Percentiles rank a stretch among this genome's conserved stretches.
Evolutionary conservation across 2,797 vertebrate species (phyloP).

Genomic region (Delichon dasypus): DNA sequence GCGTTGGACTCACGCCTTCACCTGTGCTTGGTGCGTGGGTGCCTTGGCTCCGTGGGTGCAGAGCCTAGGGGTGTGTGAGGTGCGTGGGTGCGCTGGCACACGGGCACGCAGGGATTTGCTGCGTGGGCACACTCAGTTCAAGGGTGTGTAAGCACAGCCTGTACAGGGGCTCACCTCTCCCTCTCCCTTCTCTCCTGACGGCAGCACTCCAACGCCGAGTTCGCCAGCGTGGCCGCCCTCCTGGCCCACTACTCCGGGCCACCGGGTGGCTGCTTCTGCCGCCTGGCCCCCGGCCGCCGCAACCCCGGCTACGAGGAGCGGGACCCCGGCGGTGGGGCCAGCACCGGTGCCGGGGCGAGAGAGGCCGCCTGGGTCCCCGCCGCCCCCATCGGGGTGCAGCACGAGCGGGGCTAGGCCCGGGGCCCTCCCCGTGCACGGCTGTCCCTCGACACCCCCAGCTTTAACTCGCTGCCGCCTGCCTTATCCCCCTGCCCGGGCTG

Average conservation of each 20-base stretch:
- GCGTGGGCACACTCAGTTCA: not conserved
- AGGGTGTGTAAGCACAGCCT: not conserved
- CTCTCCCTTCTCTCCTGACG: not conserved
- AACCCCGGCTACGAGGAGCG: slow-evolving; percentile 91
- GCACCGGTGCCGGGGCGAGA: not conserved
- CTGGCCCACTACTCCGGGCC: slow-evolving; percentile 83
- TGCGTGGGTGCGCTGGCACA: not conserved
- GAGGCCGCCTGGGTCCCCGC: not conserved
- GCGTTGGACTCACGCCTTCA: accelerated
- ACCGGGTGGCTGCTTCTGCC: slow-evolving; percentile 80
- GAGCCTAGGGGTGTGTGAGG: not conserved
- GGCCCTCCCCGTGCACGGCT: accelerated
- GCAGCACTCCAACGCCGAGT: slow-evolving; percentile 84
- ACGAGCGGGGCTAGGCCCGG: slow-evolving; percentile 27
- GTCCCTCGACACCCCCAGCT: not conserved
- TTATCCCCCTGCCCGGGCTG: not conserved
- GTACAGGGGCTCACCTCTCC: accelerated
- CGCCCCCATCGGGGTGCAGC: slow-evolving; percentile 11
- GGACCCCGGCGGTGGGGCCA: not conserved
- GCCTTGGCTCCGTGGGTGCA: not conserved
- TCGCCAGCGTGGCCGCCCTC: slow-evolving; percentile 82
- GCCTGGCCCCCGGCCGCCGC: slow-evolving; percentile 80
- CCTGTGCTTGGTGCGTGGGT: accelerated
- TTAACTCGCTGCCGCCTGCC: not conserved
- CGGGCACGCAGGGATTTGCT: no score